phyloP scores from a whole-genome alignment of 2,113 vertebrate species.

The Corythornis vintsioides region DNA sequence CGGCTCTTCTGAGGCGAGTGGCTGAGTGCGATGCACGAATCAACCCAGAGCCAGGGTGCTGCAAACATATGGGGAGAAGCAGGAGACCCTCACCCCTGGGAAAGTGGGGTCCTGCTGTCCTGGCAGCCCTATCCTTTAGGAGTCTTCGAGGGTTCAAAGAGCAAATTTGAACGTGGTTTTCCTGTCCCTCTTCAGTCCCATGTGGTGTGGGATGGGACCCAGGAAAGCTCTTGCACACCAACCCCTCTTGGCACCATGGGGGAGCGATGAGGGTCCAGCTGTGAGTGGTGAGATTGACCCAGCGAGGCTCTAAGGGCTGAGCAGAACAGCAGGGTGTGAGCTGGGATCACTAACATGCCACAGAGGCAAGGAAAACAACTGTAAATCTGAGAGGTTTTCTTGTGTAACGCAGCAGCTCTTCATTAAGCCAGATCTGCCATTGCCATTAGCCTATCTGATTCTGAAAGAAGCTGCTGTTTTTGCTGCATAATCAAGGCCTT shows the following conservation, averaged over 20 bases:
- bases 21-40: fast-evolving
- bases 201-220: background rate
- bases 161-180: fast-evolving
- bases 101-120: background rate
- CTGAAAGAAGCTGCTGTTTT: background rate
- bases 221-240: fast-evolving
- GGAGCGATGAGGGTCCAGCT: fast-evolving
- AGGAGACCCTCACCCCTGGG: background rate
- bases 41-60: fast-evolving
- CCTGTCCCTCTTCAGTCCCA: background rate
- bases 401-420: background rate
- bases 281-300: fast-evolving
- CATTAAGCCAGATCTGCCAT: background rate
- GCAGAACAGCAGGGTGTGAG: background rate
- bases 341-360: fast-evolving
- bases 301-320: background rate
- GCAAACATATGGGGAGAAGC: fast-evolving
- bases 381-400: background rate
- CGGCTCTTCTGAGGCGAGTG: fast-evolving
- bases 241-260: fast-evolving
- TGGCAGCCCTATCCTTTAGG: background rate
- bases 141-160: background rate
- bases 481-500: slow-evolving; percentile 27
- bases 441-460: background rate
- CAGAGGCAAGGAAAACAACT: background rate